phyloP scores from a whole-genome alignment of 2,797 vertebrate genomes.

The Rallus crepitans region DNA sequence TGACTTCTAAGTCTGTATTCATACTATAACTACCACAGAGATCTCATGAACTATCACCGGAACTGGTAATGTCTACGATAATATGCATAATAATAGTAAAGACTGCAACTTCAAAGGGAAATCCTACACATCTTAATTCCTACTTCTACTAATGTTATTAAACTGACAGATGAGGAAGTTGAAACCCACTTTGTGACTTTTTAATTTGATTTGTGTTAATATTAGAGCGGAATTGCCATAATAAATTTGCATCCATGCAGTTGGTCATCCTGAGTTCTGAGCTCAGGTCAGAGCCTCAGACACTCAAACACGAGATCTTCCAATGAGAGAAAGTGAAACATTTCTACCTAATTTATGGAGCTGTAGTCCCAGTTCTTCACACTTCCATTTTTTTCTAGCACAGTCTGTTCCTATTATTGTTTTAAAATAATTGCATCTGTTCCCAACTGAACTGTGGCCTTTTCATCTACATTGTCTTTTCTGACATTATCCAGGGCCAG shows the following conservation, averaged over 20 bases:
- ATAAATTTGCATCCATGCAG: accelerated
- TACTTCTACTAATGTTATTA: neutral
- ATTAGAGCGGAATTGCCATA: neutral
- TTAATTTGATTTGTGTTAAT: neutral
- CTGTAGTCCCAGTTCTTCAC: neutral
- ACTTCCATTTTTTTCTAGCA: neutral
- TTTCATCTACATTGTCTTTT: neutral
- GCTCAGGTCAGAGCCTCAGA: neutral
- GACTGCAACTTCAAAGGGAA: neutral
- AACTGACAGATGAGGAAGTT: neutral
- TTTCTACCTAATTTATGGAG: neutral
- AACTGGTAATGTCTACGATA: neutral
- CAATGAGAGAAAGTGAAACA: neutral
- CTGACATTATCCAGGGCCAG: neutral
- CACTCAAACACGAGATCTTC: neutral
- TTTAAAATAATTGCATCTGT: neutral
- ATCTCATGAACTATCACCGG: neutral
- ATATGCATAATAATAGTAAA: neutral
- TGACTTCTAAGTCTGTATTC: neutral
- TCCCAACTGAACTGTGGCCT: neutral
- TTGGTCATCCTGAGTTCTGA: too few relatives aligned
- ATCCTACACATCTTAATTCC: neutral
- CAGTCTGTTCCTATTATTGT: neutral
- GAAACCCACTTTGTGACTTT: neutral
- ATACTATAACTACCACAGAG: neutral